These are phyloP conservation scores for Coturnix japonica DNA, from an alignment of 2,113 vertebrate genomes.

Conservation along the genomic window DNA sequence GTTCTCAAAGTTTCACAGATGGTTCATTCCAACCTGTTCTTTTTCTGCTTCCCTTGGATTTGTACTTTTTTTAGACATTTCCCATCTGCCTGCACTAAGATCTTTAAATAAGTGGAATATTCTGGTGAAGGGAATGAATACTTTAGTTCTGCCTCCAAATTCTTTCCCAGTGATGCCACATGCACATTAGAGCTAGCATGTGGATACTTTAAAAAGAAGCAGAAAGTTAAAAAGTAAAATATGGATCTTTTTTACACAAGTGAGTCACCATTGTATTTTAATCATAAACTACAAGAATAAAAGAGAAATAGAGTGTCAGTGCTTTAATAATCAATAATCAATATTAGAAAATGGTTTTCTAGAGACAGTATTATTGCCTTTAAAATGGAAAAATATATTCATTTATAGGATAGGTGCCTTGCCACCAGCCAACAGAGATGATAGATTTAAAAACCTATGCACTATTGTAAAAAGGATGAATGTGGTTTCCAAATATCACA, in stretches of 20 bases:
- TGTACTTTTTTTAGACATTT: slow-evolving; percentile 46
- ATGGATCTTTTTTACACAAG: slow-evolving; percentile 19
- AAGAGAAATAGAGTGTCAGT: background rate
- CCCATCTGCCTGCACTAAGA: slow-evolving; percentile 37
- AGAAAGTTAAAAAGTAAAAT: slow-evolving; percentile 33
- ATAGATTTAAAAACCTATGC: background rate
- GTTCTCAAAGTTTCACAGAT: slow-evolving; percentile 52
- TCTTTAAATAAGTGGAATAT: slow-evolving; percentile 58
- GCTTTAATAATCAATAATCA: slow-evolving; percentile 14
- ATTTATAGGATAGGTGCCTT: background rate
- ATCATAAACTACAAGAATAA: background rate
- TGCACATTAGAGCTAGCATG: slow-evolving; percentile 14
- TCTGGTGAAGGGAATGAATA: slow-evolving; percentile 43
- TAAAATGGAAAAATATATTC: background rate
- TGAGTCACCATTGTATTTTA: slow-evolving; percentile 28
- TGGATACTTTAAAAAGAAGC: slow-evolving; percentile 43
- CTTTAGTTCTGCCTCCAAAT: slow-evolving; percentile 38
- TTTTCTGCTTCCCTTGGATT: slow-evolving; percentile 27
- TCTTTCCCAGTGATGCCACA: slow-evolving; percentile 45
- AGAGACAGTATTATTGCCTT: background rate
- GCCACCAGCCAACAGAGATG: background rate
- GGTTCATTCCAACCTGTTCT: slow-evolving; percentile 47
- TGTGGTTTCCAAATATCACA: background rate
- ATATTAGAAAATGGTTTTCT: background rate
- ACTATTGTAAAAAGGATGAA: background rate